Percentiles rank a stretch among this genome's conserved stretches.
phyloP scores from a whole-genome alignment of 2,797 vertebrate species.

The Pampus argenteus region DNA sequence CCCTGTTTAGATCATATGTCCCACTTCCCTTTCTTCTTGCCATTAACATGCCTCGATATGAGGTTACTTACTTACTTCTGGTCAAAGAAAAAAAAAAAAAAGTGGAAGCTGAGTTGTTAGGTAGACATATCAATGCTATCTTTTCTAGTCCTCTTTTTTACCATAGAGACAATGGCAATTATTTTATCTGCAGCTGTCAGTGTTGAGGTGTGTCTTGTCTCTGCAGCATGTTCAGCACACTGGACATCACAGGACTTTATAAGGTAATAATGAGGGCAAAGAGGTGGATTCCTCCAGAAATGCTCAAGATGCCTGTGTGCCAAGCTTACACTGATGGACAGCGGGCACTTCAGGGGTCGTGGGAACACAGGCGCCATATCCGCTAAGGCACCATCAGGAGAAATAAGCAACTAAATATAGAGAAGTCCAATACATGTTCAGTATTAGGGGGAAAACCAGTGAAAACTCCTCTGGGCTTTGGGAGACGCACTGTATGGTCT shows the following conservation, averaged over 20 bases:
- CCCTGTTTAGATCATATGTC: slow-evolving; percentile 51
- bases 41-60: slow-evolving; percentile 39
- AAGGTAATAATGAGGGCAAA: slow-evolving; percentile 80
- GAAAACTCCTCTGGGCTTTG: slow-evolving; percentile 71
- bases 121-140: slow-evolving; percentile 13
- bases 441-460: slow-evolving; percentile 77
- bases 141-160: slow-evolving; percentile 3
- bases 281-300: slow-evolving; percentile 78
- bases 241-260: slow-evolving; percentile 79
- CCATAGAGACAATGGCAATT: background rate
- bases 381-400: slow-evolving; percentile 85
- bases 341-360: slow-evolving; percentile 84
- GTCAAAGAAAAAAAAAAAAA: slow-evolving; percentile 14
- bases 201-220: slow-evolving; percentile 48
- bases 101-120: slow-evolving; percentile 14
- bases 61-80: slow-evolving; percentile 42
- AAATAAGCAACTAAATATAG: slow-evolving; percentile 91
- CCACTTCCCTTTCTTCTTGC: slow-evolving; percentile 66
- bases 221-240: slow-evolving; percentile 7
- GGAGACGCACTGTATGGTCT: slow-evolving; percentile 44
- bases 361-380: slow-evolving; percentile 89
- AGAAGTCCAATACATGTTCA: slow-evolving; percentile 75
- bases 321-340: slow-evolving; percentile 76
- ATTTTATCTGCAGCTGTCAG: slow-evolving; percentile 26
- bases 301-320: slow-evolving; percentile 79